These are phyloP conservation scores for Onychorhynchus coronatus DNA, from an alignment of 2,113 vertebrate genomes.

Conservation along the genomic window DNA sequence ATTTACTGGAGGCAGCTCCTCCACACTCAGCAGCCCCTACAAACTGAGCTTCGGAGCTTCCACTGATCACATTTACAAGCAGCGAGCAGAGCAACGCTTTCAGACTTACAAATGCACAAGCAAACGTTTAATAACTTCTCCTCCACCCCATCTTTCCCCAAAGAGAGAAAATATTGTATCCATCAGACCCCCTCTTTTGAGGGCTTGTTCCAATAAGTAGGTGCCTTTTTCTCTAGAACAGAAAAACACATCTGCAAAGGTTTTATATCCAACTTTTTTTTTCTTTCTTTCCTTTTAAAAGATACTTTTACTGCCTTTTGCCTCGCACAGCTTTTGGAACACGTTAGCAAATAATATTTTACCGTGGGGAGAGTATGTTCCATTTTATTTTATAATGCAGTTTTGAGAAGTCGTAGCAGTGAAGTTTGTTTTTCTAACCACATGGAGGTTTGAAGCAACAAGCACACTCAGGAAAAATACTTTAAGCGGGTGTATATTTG, in stretches of 20 bases:
- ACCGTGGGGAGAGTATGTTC: constrained; percentile 22
- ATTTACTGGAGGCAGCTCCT: not conserved
- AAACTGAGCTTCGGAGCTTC: not conserved
- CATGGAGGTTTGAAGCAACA: constrained; percentile 27
- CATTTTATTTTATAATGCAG: constrained; percentile 57
- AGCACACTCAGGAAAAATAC: constrained; percentile 10
- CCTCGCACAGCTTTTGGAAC: constrained; percentile 27
- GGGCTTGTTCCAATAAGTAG: not conserved
- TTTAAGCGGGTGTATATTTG: not conserved
- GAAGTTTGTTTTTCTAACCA: constrained; percentile 55
- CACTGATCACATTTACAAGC: not conserved
- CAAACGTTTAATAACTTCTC: constrained; percentile 26
- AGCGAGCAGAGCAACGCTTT: not conserved
- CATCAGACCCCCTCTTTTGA: not conserved
- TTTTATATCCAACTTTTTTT: constrained; percentile 15
- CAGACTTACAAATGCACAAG: not conserved
- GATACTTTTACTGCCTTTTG: constrained; percentile 59
- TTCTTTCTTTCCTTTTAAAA: not conserved
- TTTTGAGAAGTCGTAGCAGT: not conserved
- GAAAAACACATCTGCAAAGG: constrained; percentile 53
- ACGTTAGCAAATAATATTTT: constrained; percentile 43
- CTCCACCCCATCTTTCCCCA: constrained; percentile 16
- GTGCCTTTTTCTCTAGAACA: constrained; percentile 18
- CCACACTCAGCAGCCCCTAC: not conserved
- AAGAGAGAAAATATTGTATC: not conserved